A percentile compares a stretch with the other conserved stretches of the same genome.
Evolutionary conservation across 2,113 vertebrate species (phyloP).

Genomic region (Haliaeetus leucogaster): DNA sequence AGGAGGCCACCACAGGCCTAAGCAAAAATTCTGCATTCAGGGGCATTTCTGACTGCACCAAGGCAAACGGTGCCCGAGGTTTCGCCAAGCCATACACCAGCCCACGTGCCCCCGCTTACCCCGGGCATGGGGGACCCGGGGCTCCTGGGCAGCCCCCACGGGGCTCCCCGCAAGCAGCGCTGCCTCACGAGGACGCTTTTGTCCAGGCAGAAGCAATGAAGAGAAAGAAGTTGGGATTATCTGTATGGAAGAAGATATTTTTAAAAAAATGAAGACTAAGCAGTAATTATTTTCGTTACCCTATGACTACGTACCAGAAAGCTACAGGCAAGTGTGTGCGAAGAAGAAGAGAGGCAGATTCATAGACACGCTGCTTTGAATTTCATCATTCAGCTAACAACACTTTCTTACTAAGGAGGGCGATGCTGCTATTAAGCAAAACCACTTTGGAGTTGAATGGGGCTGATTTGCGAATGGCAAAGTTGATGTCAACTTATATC

Average conservation of each 20-base stretch:
- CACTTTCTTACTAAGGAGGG: neutral
- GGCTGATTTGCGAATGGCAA: slow-evolving; percentile 53
- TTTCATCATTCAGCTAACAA: neutral
- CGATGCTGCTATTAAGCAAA: slow-evolving; percentile 11
- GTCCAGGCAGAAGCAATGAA: neutral
- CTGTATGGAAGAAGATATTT: neutral
- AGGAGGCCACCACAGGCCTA: neutral
- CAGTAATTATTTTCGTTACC: slow-evolving; percentile 23
- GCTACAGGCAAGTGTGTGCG: neutral
- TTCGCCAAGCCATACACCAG: fast-evolving
- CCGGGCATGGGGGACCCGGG: fast-evolving
- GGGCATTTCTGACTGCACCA: fast-evolving
- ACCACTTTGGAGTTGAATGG: neutral
- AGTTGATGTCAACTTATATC: slow-evolving; percentile 62
- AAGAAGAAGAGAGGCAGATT: neutral
- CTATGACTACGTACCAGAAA: neutral
- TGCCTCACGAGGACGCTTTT: neutral
- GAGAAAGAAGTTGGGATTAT: neutral
- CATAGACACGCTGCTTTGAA: slow-evolving; percentile 12
- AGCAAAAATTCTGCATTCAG: fast-evolving
- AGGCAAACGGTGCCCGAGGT: fast-evolving
- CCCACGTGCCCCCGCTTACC: fast-evolving
- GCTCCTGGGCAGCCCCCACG: neutral
- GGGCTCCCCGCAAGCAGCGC: neutral
- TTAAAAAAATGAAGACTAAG: neutral